phyloP scores from a whole-genome alignment of 1,140 invertebrate genomes.

The Hylaeus anthracinus region DNA sequence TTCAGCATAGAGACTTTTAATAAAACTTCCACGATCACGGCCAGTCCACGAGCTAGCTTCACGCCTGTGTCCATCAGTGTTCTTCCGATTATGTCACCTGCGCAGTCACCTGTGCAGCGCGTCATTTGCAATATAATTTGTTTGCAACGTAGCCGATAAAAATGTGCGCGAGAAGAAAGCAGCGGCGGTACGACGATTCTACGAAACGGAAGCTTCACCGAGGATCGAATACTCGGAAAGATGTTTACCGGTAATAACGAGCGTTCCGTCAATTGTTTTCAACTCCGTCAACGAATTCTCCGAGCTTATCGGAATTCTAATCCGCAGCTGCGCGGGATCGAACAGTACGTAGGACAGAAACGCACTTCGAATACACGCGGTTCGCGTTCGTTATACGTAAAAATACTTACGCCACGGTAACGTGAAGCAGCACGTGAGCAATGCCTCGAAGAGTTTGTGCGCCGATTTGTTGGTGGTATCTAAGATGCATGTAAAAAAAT shows the following conservation, averaged over 20 bases:
- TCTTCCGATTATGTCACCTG: constrained; percentile 63
- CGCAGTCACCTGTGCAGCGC: constrained; percentile 64
- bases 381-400: constrained; percentile 49
- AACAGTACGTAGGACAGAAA: constrained; percentile 36
- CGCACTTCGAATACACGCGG: constrained; percentile 30
- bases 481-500: constrained; percentile 2
- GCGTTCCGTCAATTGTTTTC: constrained; percentile 66
- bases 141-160: neutral
- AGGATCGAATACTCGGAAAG: neutral
- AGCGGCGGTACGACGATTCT: neutral
- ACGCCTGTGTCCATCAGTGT: constrained; percentile 68
- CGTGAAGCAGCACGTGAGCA: constrained; percentile 77
- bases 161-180: neutral
- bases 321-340: constrained; percentile 67
- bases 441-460: constrained; percentile 74
- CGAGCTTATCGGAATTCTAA: constrained; percentile 66
- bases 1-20: constrained; percentile 75
- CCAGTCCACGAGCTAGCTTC: constrained; percentile 73
- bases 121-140: constrained; percentile 11
- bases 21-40: constrained; percentile 73
- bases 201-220: neutral
- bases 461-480: constrained; percentile 73
- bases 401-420: constrained; percentile 74
- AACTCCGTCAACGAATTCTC: constrained; percentile 35
- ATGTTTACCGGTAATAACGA: constrained; percentile 31